Conservation (phyloP, 1,140 invertebrate genomes). For the Piezodorus guildinii region DNA sequence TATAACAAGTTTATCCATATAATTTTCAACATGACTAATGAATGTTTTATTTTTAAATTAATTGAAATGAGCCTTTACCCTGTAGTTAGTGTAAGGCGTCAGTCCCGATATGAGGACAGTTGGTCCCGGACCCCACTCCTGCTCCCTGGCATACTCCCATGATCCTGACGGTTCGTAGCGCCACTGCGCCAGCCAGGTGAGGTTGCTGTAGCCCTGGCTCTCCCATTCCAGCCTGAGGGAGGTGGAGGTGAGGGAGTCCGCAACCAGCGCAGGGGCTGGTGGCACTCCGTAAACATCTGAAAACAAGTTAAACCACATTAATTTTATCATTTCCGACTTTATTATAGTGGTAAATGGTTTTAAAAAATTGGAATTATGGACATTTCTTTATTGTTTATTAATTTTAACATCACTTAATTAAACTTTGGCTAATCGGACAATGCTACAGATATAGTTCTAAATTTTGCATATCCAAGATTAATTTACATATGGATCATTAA, state of each 20-base stretch:
- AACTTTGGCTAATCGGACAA: no score
- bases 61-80: slow-evolving; percentile 44
- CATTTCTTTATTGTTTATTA: no score
- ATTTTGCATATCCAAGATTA: no score
- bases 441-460: no score
- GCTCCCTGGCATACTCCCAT: slow-evolving; percentile 63
- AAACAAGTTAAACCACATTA: slow-evolving; percentile 16
- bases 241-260: slow-evolving; percentile 57
- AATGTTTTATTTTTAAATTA: no score
- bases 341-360: no score
- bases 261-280: slow-evolving; percentile 58
- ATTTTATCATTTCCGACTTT: no score
- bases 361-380: no score
- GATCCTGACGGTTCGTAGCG: slow-evolving; percentile 49
- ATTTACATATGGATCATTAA: no score
- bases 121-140: slow-evolving; percentile 49
- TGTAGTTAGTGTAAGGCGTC: slow-evolving; percentile 78
- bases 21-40: no score
- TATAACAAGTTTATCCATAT: no score
- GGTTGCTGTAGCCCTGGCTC: slow-evolving; percentile 37
- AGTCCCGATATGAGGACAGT: slow-evolving; percentile 60
- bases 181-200: slow-evolving; percentile 65
- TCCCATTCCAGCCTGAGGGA: slow-evolving; percentile 74
- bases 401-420: no score
- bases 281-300: slow-evolving; percentile 55